phyloP scores from a whole-genome alignment of 2,113 vertebrate genomes.

The Cyanocitta stelleri region DNA sequence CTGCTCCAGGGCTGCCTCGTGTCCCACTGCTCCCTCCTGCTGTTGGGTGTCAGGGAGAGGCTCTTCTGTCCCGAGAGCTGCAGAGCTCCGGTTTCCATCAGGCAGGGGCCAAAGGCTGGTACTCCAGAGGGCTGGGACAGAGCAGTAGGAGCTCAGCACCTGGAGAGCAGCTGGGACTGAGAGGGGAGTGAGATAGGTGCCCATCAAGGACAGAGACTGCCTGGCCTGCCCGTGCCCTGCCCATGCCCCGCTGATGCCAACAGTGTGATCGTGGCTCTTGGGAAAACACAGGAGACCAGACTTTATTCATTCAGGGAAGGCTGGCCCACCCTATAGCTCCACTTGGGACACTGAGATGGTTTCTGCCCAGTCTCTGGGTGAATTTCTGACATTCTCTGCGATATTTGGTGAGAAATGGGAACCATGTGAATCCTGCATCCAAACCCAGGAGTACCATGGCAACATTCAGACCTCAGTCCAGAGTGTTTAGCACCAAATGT shows the following conservation, averaged over 20 bases:
- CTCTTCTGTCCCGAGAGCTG: background rate
- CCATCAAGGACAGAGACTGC: background rate
- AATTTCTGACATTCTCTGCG: background rate
- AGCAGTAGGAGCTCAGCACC: background rate
- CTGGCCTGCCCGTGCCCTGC: background rate
- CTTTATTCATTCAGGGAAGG: background rate
- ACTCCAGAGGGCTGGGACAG: background rate
- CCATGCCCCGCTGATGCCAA: background rate
- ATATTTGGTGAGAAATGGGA: background rate
- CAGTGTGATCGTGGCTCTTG: background rate
- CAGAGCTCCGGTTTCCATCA: background rate
- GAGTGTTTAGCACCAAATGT: background rate
- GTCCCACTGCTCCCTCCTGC: background rate
- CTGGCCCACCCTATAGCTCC: background rate
- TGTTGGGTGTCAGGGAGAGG: background rate
- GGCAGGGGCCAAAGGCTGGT: background rate
- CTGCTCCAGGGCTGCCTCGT: background rate
- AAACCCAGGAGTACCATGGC: background rate
- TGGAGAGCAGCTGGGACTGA: background rate
- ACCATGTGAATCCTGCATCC: background rate
- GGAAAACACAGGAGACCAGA: background rate
- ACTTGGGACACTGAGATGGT: background rate
- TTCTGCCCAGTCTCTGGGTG: background rate
- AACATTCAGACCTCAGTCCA: background rate
- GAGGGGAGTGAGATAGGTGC: background rate